Percentiles rank a stretch among this genome's conserved stretches.
Conservation (phyloP, 2,113 vertebrate species). For the Lepus europaeus region DNA sequence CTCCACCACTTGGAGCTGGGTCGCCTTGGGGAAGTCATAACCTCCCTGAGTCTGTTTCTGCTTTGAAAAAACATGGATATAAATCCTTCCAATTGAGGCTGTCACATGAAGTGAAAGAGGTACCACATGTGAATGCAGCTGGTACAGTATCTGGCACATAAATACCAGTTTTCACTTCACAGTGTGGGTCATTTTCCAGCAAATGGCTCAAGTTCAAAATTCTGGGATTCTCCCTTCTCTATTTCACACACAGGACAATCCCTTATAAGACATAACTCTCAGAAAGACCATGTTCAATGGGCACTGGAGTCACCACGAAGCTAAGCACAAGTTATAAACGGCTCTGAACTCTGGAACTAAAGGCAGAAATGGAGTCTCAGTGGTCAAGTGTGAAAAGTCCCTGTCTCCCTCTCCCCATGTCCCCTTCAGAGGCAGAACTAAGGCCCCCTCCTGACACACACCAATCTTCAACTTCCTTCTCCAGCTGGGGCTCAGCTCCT, state of each 20-base stretch:
- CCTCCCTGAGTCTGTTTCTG: not conserved
- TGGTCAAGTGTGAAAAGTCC: not conserved
- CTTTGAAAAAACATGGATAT: not conserved
- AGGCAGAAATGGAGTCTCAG: not conserved
- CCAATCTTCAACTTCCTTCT: not conserved
- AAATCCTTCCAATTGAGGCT: not conserved
- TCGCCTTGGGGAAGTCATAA: not conserved
- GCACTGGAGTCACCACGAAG: not conserved
- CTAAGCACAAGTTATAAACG: constrained; percentile 15
- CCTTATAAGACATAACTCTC: not conserved
- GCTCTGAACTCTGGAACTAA: constrained; percentile 1
- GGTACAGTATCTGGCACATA: not conserved
- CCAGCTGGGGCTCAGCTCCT: too few relatives aligned
- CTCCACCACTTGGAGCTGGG: not conserved
- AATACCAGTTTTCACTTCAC: not conserved
- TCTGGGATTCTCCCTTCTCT: not conserved
- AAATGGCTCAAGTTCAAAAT: not conserved
- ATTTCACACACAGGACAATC: not conserved
- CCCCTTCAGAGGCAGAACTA: not conserved
- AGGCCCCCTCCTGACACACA: not conserved
- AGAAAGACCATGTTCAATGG: not conserved
- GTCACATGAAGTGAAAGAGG: not conserved
- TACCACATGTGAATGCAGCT: not conserved
- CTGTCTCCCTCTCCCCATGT: not conserved
- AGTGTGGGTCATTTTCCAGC: not conserved